Evolutionary conservation across 1,140 invertebrate species (phyloP).

Genomic region (Bombus picipes): DNA sequence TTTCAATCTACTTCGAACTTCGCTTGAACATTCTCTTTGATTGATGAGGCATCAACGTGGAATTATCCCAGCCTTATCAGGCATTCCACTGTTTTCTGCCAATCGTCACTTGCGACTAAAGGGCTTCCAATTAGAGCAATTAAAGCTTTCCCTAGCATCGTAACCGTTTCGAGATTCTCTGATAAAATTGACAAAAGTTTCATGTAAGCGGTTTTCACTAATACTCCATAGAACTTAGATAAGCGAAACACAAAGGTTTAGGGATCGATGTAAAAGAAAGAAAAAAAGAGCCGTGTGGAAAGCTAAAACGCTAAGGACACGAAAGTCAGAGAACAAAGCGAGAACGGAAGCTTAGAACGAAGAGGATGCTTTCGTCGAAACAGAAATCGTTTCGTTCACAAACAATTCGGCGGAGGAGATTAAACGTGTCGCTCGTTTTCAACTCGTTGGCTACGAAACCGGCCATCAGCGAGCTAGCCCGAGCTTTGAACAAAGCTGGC

Average conservation of each 20-base stretch:
- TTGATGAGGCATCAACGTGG: neutral
- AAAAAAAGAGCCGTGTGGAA: neutral
- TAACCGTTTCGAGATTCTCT: neutral
- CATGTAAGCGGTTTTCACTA: neutral
- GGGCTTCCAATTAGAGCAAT: neutral
- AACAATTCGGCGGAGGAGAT: neutral
- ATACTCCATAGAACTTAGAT: neutral
- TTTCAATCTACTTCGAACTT: neutral
- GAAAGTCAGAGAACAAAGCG: constrained; percentile 14
- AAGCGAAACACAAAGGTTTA: neutral
- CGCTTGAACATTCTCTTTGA: neutral
- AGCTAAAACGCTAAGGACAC: neutral
- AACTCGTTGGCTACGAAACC: constrained; percentile 56
- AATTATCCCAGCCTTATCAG: neutral
- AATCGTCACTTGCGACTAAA: neutral
- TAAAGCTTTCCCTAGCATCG: neutral
- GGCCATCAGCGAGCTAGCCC: constrained; percentile 61
- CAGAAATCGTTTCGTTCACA: neutral
- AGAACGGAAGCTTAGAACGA: neutral
- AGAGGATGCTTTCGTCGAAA: constrained; percentile 6
- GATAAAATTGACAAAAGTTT: neutral
- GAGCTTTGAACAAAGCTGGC: constrained; percentile 64
- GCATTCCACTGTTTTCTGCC: neutral
- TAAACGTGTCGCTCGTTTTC: constrained; percentile 11
- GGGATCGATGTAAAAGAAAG: neutral